Evolutionary conservation across 1,140 invertebrate genomes (phyloP), one percentile per base, ranked within the genome.

Genomic region (Nautilus pompilius): DNA sequence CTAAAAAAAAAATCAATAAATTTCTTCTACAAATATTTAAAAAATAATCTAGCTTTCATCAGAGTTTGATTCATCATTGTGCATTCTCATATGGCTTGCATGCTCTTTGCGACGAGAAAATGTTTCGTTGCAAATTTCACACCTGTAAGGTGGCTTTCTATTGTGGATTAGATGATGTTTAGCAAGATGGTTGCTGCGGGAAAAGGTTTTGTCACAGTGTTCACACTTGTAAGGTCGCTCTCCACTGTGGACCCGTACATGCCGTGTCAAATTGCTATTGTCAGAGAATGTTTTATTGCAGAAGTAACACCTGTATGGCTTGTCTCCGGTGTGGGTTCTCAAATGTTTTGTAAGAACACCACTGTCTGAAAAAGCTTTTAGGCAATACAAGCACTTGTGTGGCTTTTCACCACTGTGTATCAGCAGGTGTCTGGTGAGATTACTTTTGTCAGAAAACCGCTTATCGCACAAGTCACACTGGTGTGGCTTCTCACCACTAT

Each of bases 321-420:
- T 89, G 80, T 98, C 94, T 0, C 94, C 95, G 0, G 91, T 32
- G 80, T 98, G 95, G 1, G 94, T 96, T 48, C 95, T 85, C 58
- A 97, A 85, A 79, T 98, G 96, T 0, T 95, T 97, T 83, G 97
- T 95, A 29, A 98, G 85, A 74, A 95, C 95, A 36, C 91, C 92
- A 33, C 92, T 87, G 80, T 94, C 91, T 80, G 93, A 93, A 76
- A 94, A 93, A 70, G 88, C 89, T 55, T 91, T 85, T 65, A 89
- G 88, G 82, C 92, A 95, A 76, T 92, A 94, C 73, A 93, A 92
- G 84, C 94, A 92, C 84, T 98, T 92, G 83, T 96, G 98, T 0
- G 92, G 91, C 36, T 54, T 54, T 5, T 51, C 63, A 13, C 58
- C 56, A n/a, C 49, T 58, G 49, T 69, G 67, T 1, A 48, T 41